A percentile compares a stretch with the other conserved stretches of the same genome.
phyloP scores from a whole-genome alignment of 2,113 vertebrate genomes.

The Callospermophilus lateralis region DNA sequence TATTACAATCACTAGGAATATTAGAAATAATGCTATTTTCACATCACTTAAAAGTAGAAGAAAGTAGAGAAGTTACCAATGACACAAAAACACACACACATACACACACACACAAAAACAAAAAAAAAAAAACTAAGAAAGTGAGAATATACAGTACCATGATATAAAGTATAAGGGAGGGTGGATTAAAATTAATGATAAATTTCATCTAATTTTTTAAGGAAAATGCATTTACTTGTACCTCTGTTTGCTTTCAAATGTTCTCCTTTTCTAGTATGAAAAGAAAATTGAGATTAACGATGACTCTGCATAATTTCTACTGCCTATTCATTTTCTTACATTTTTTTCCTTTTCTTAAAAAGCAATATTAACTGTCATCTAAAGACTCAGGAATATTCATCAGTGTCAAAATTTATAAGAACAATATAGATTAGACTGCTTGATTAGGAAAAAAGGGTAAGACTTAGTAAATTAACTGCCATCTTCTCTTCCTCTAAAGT shows the following conservation, averaged over 20 bases:
- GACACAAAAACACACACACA: background rate
- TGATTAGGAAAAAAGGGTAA: background rate
- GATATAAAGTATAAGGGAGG: background rate
- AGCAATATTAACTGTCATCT: background rate
- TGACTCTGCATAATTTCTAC: conserved; percentile 11
- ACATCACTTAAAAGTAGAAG: background rate
- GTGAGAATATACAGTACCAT: background rate
- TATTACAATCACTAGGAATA: background rate
- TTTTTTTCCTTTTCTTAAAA: background rate
- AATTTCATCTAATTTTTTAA: background rate
- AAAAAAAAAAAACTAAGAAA: background rate
- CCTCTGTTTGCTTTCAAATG: background rate
- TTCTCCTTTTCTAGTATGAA: background rate
- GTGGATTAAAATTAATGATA: conserved; percentile 17
- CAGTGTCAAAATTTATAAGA: background rate
- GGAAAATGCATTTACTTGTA: background rate
- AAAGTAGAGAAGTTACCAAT: background rate
- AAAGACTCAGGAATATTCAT: background rate
- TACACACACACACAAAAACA: background rate
- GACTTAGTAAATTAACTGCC: background rate
- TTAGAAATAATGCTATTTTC: too few species aligned
- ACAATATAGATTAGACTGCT: background rate
- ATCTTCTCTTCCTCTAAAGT: background rate
- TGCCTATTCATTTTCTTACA: background rate
- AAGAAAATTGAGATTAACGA: background rate